Evolutionary conservation across 1,140 invertebrate species (phyloP).

Genomic region (Saccostrea cuccullata): DNA sequence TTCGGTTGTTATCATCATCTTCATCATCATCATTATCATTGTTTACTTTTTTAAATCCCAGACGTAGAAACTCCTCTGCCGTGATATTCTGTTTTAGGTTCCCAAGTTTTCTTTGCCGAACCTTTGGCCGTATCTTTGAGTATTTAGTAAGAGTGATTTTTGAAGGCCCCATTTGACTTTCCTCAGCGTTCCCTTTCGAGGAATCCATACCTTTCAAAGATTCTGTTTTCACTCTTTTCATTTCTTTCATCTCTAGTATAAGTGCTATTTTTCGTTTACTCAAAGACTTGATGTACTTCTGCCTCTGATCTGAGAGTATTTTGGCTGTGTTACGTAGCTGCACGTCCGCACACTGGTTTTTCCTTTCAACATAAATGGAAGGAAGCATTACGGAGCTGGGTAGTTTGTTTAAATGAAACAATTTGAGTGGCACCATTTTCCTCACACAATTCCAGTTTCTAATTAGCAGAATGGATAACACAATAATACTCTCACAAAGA

Average conservation of each 20-base stretch:
- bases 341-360: neutral
- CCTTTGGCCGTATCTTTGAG: neutral
- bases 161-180: neutral
- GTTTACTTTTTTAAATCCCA: neutral
- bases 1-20: neutral
- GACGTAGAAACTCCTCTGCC: neutral
- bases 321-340: neutral
- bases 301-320: constrained; percentile 9
- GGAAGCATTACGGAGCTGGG: neutral
- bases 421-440: neutral
- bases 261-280: constrained; percentile 7
- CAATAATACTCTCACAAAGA: no score
- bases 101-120: neutral
- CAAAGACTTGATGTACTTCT: constrained; percentile 10
- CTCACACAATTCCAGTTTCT: neutral
- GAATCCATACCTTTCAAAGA: neutral
- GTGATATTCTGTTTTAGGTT: neutral
- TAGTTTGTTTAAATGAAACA: neutral
- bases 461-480: no score
- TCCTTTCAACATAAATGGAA: neutral
- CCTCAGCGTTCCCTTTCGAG: neutral
- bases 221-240: constrained; percentile 8
- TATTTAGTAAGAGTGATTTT: neutral
- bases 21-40: neutral
- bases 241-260: neutral